phyloP scores from a whole-genome alignment of 2,888 invertebrate genomes.

The Tachina grossa region DNA sequence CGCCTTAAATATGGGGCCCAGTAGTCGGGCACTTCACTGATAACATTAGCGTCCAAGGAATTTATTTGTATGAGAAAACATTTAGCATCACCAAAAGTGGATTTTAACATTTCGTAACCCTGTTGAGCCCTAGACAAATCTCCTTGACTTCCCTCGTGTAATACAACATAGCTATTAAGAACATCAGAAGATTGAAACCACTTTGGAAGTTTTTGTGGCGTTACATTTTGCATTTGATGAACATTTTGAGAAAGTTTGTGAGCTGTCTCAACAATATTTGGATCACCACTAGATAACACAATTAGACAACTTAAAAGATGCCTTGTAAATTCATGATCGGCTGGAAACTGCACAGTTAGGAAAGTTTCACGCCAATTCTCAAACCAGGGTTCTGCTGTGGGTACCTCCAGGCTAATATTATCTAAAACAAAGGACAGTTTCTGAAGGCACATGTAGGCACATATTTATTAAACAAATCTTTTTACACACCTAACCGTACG shows the following conservation, averaged over 20 bases:
- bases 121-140: constrained; percentile 92
- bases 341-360: constrained; percentile 92
- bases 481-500: constrained; percentile 84
- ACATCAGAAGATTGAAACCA: constrained; percentile 91
- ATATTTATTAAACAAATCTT: not conserved
- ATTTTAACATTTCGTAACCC: constrained; percentile 92
- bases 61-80: constrained; percentile 96
- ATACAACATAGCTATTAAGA: constrained; percentile 93
- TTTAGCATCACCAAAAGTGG: constrained; percentile 92
- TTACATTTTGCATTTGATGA: constrained; percentile 89
- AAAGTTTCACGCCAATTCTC: constrained; percentile 97
- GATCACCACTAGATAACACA: constrained; percentile 88
- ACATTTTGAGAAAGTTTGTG: constrained; percentile 91
- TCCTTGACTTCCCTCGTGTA: constrained; percentile 90
- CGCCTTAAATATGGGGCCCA: constrained; percentile 92
- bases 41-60: constrained; percentile 87
- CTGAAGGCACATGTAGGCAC: too few species aligned
- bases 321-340: constrained; percentile 98
- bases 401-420: constrained; percentile 87
- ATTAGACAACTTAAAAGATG: constrained; percentile 93
- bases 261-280: constrained; percentile 91
- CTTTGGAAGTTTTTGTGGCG: constrained; percentile 91
- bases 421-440: constrained; percentile 78
- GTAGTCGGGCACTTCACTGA: constrained; percentile 88
- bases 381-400: constrained; percentile 95